These are phyloP conservation scores for Thecocarcelia acutangulata DNA, from an alignment of 2,888 invertebrate species.

Conservation along the genomic window DNA sequence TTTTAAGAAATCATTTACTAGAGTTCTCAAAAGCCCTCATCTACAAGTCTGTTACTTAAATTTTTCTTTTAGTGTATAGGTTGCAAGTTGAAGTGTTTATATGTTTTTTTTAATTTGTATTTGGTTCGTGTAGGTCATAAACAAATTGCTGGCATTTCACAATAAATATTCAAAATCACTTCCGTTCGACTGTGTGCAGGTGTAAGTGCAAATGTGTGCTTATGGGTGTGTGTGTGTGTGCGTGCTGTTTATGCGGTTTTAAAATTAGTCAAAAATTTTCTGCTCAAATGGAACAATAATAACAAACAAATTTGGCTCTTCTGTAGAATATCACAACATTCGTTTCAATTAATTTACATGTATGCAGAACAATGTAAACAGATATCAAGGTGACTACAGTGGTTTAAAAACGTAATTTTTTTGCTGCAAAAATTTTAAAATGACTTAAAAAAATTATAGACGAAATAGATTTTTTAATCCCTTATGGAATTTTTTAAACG, in stretches of 20 bases:
- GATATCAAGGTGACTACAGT: too few relatives aligned
- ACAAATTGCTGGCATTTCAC: conserved; percentile 40
- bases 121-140: conserved; percentile 38
- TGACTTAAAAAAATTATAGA: too few relatives aligned
- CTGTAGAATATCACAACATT: conserved; percentile 38
- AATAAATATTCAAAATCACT: conserved; percentile 47
- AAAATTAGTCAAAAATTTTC: conserved; percentile 52
- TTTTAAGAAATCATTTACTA: neutral
- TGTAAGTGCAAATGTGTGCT: neutral
- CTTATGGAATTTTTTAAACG: too few relatives aligned
- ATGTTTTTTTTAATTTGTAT: neutral
- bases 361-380: neutral
- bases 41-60: too few relatives aligned
- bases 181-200: conserved; percentile 23
- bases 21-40: neutral
- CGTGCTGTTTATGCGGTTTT: conserved; percentile 39
- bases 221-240: neutral
- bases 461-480: too few relatives aligned
- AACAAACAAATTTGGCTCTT: conserved; percentile 20
- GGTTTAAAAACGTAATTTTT: too few relatives aligned
- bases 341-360: conserved; percentile 53
- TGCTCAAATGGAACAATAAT: conserved; percentile 37
- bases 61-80: neutral
- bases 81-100: neutral
- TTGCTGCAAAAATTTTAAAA: too few relatives aligned